Conservation (phyloP, 2,888 invertebrate genomes). For the Aradus depressus region DNA sequence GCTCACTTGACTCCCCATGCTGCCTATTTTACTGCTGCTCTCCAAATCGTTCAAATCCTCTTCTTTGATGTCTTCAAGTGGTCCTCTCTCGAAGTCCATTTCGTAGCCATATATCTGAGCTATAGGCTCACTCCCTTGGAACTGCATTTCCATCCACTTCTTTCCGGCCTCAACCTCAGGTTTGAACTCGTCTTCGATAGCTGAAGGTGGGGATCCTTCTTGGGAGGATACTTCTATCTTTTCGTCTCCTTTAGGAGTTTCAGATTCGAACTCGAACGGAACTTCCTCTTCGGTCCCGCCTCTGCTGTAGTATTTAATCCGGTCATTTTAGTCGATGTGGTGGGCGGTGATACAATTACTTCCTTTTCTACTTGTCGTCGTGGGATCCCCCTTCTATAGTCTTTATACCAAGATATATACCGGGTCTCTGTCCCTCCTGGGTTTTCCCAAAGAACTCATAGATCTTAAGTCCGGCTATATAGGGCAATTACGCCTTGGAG, state of each 20-base stretch:
- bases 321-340: slow-evolving; percentile 43
- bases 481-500: no score
- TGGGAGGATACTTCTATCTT: slow-evolving; percentile 26
- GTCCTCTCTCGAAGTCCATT: slow-evolving; percentile 70
- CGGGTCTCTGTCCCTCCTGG: no score
- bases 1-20: slow-evolving; percentile 58
- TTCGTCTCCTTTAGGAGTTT: slow-evolving; percentile 41
- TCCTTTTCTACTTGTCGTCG: slow-evolving; percentile 50
- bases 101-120: slow-evolving; percentile 54
- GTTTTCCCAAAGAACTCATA: no score
- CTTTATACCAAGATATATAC: no score
- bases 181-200: slow-evolving; percentile 42
- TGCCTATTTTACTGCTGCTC: slow-evolving; percentile 61
- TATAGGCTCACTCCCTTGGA: slow-evolving; percentile 55
- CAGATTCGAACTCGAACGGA: slow-evolving; percentile 54
- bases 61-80: slow-evolving; percentile 83
- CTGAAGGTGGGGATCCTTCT: slow-evolving; percentile 31
- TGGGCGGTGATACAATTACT: slow-evolving; percentile 58
- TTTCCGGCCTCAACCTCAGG: slow-evolving; percentile 54
- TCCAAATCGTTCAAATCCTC: slow-evolving; percentile 83
- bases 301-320: slow-evolving; percentile 40
- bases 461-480: no score
- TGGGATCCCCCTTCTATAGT: slow-evolving; percentile 32
- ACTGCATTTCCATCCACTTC: slow-evolving; percentile 84
- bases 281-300: slow-evolving; percentile 42